phyloP scores from a whole-genome alignment of 2,113 vertebrate genomes.

The Monarcha castaneiventris region DNA sequence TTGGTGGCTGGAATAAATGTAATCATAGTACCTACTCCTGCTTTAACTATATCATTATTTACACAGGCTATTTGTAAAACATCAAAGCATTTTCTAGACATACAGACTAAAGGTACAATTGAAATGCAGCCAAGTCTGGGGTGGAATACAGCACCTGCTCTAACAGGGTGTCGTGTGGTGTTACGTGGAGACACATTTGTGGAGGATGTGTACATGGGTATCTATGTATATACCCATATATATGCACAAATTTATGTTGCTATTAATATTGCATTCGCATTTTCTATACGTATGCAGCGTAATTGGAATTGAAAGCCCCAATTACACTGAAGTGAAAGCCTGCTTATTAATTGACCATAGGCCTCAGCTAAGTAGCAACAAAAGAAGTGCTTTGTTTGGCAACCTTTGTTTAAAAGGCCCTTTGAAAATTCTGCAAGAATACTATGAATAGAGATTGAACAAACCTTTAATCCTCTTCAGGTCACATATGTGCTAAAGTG shows the following conservation, averaged over 20 bases:
- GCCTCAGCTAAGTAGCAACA: conserved; percentile 65
- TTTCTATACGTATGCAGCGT: not conserved
- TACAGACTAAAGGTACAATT: not conserved
- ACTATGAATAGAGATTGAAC: conserved; percentile 68
- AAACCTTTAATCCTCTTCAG: conserved; percentile 69
- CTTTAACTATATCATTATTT: not conserved
- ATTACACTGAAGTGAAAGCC: conserved; percentile 67
- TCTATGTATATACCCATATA: not conserved
- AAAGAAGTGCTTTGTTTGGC: conserved; percentile 74
- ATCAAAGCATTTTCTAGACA: not conserved
- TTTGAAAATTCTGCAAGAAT: conserved; percentile 63
- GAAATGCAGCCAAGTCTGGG: not conserved
- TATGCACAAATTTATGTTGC: not conserved
- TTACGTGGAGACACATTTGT: not conserved
- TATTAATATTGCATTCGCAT: not conserved
- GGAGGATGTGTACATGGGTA: not conserved
- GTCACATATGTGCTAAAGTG: conserved; percentile 75
- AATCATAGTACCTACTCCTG: not conserved
- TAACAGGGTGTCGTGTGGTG: not conserved
- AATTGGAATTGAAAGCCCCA: conserved; percentile 64
- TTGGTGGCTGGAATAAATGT: not conserved
- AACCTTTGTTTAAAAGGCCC: conserved; percentile 70
- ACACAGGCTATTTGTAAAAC: not conserved
- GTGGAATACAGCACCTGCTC: not conserved
- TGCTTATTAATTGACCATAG: conserved; percentile 69